Evolutionary conservation across 2,888 invertebrate genomes (phyloP).

Genomic region (Leucoptera coffeella): DNA sequence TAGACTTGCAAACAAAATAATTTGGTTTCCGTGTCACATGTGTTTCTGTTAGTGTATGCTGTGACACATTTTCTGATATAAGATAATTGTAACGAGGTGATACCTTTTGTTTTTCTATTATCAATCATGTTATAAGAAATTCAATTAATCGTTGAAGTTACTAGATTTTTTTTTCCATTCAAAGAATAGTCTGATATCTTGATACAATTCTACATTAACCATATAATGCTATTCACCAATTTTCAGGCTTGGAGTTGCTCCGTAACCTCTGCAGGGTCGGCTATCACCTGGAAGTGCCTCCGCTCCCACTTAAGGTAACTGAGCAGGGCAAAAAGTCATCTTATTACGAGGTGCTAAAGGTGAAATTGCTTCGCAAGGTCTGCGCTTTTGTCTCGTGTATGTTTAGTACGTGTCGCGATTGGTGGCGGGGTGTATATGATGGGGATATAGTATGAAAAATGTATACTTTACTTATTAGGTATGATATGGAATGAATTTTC

Average conservation of each 20-base stretch:
- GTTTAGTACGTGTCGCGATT: conserved; percentile 3
- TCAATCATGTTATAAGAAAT: too few relatives aligned
- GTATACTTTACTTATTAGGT: conserved; percentile 19
- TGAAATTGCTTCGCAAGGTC: conserved; percentile 12
- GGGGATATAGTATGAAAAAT: conserved; percentile 4
- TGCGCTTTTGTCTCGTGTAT: conserved; percentile 18
- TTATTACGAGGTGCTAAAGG: conserved; percentile 4
- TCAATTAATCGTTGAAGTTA: too few relatives aligned
- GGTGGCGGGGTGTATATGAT: conserved; percentile 6
- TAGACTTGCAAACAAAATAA: too few relatives aligned
- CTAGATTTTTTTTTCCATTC: too few relatives aligned
- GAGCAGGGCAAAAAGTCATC: conserved; percentile 7
- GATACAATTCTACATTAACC: too few relatives aligned
- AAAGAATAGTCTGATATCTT: too few relatives aligned
- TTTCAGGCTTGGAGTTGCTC: conserved; percentile 54
- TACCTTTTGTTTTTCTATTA: too few relatives aligned
- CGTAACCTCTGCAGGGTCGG: conserved; percentile 62
- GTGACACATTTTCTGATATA: too few relatives aligned
- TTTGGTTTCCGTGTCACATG: too few relatives aligned
- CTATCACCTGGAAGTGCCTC: conserved; percentile 65
- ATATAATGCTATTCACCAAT: conserved; percentile 3
- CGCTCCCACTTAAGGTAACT: conserved; percentile 59
- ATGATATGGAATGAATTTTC: too few relatives aligned
- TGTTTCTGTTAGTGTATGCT: too few relatives aligned
- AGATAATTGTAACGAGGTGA: too few relatives aligned